Percentiles rank a stretch among this genome's conserved stretches.
Evolutionary conservation across 1,140 invertebrate species (phyloP).

Genomic region (Manduca sexta): DNA sequence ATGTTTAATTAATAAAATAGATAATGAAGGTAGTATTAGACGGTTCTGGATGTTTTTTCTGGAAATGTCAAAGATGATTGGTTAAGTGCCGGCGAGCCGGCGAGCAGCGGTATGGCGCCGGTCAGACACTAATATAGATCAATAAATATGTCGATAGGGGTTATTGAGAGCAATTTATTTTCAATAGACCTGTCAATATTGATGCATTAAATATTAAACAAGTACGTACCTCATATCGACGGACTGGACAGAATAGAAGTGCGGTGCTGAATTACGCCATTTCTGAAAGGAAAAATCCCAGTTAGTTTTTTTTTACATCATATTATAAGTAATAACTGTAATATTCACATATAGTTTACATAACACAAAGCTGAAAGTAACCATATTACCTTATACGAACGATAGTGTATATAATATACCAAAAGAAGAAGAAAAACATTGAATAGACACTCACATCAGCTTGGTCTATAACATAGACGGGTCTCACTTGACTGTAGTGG

Average conservation of each 20-base stretch:
- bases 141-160: constrained; percentile 51
- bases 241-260: constrained; percentile 59
- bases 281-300: constrained; percentile 47
- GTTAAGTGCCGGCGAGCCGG: constrained; percentile 14
- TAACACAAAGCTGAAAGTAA: background rate
- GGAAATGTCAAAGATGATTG: constrained; percentile 55
- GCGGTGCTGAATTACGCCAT: constrained; percentile 63
- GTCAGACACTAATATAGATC: constrained; percentile 51
- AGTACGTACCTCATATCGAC: constrained; percentile 56
- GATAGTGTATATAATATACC: background rate
- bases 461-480: constrained; percentile 59
- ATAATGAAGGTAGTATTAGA: background rate
- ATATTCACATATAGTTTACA: background rate
- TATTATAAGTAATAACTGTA: background rate
- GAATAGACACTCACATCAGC: constrained; percentile 53
- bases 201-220: constrained; percentile 4
- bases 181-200: constrained; percentile 36
- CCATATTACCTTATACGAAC: no score
- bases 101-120: constrained; percentile 23
- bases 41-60: background rate
- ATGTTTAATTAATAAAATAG: background rate
- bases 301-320: background rate
- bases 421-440: constrained; percentile 12
- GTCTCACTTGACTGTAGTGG: constrained; percentile 64
- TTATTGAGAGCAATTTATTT: constrained; percentile 57